A percentile compares a stretch with the other conserved stretches of the same genome.
Conservation (phyloP, 2,888 invertebrate genomes). For the Leptopilina drosophilae region DNA sequence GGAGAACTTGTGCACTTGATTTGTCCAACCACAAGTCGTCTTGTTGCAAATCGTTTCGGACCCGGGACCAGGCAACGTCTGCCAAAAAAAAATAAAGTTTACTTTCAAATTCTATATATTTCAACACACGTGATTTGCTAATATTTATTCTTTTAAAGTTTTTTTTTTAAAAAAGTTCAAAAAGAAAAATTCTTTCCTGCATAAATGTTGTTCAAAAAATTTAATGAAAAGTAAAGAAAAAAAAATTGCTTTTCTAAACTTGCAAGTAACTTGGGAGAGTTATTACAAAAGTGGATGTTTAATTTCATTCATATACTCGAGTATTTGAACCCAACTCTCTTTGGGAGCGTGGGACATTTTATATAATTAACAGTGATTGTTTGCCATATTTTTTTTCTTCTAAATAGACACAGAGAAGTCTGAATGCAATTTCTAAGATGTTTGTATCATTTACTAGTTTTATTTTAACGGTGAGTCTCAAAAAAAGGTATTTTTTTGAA, state of each 20-base stretch:
- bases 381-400: background rate
- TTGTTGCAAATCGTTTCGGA: conserved; percentile 46
- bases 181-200: too few species aligned
- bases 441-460: conserved; percentile 50
- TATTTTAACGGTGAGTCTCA: conserved; percentile 50
- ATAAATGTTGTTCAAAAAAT: too few species aligned
- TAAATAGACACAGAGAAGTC: background rate
- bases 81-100: conserved; percentile 35
- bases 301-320: background rate
- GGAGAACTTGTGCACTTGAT: conserved; percentile 46
- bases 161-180: too few species aligned
- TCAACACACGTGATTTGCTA: background rate
- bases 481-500: background rate
- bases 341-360: conserved; percentile 13
- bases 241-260: background rate
- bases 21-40: conserved; percentile 39
- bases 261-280: background rate
- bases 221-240: background rate
- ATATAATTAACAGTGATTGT: conserved; percentile 18
- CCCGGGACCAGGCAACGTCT: conserved; percentile 36
- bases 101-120: background rate
- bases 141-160: too few species aligned
- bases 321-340: background rate
- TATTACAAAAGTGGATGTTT: background rate
- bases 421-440: conserved; percentile 46